Evolutionary conservation across 2,113 vertebrate species (phyloP).

Genomic region (Lampris incognitus): DNA sequence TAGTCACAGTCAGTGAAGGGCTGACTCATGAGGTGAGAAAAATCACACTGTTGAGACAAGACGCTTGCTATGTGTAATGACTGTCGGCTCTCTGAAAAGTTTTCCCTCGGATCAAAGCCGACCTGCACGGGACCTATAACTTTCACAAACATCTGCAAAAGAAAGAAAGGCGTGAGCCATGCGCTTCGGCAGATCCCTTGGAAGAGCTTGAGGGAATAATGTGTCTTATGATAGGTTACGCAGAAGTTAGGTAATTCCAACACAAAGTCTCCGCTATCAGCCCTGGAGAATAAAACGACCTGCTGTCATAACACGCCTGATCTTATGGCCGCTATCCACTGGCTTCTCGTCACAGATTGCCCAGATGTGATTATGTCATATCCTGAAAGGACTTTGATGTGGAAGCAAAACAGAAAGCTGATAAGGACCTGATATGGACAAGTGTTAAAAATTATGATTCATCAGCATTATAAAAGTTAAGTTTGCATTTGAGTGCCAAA

Average conservation of each 20-base stretch:
- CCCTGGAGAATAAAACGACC: slow-evolving; percentile 2
- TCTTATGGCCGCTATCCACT: not conserved
- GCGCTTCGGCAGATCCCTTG: not conserved
- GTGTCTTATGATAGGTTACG: not conserved
- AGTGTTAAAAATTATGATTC: not conserved
- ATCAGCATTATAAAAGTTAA: not conserved
- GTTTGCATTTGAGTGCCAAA: not conserved
- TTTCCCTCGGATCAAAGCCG: slow-evolving; percentile 14
- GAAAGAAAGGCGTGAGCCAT: not conserved
- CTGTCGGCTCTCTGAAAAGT: not conserved
- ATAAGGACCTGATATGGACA: too few species aligned
- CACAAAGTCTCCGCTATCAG: slow-evolving; percentile 12
- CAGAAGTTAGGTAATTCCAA: not conserved
- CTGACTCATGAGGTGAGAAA: not conserved
- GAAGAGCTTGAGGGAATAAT: not conserved
- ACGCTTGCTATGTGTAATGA: not conserved
- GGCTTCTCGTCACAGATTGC: too few species aligned
- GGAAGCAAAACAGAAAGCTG: too few species aligned
- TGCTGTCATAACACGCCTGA: not conserved
- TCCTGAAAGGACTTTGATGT: too few species aligned
- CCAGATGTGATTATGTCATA: too few species aligned
- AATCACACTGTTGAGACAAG: not conserved
- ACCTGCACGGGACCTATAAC: slow-evolving; percentile 1
- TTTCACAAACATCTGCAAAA: not conserved
- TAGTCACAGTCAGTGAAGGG: not conserved